Percentiles rank a stretch among this genome's conserved stretches.
phyloP scores from a whole-genome alignment of 2,888 invertebrate genomes.

The Helleia helle region DNA sequence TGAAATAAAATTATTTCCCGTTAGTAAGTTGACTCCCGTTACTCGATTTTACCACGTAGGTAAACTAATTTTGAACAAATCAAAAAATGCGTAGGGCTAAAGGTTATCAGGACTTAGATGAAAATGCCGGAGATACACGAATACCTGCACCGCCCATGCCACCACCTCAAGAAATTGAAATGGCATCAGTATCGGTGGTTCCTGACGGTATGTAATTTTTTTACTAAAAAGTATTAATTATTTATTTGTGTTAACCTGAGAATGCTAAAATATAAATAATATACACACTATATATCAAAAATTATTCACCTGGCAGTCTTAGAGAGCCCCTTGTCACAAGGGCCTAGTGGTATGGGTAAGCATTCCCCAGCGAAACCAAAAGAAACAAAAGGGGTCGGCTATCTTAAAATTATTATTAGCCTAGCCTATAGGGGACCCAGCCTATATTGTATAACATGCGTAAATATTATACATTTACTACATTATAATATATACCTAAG shows the following conservation, averaged over 20 bases:
- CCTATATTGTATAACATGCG: no score
- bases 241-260: no score
- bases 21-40: conserved; percentile 36
- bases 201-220: conserved; percentile 79
- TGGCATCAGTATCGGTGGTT: conserved; percentile 85
- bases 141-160: conserved; percentile 58
- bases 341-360: no score
- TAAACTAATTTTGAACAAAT: not conserved
- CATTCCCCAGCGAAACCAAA: no score
- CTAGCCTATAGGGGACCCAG: no score
- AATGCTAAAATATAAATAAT: no score
- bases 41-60: conserved; percentile 24
- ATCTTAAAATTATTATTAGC: not conserved
- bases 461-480: no score
- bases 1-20: not conserved
- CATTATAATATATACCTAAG: no score
- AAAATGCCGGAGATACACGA: conserved; percentile 44
- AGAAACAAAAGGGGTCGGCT: no score
- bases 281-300: no score
- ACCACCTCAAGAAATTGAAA: conserved; percentile 80
- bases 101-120: conserved; percentile 77
- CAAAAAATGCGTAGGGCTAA: conserved; percentile 66
- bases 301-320: no score
- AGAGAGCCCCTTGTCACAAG: no score
- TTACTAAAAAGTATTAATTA: not conserved